phyloP scores from a whole-genome alignment of 2,113 vertebrate genomes.

The Aegithalos caudatus region DNA sequence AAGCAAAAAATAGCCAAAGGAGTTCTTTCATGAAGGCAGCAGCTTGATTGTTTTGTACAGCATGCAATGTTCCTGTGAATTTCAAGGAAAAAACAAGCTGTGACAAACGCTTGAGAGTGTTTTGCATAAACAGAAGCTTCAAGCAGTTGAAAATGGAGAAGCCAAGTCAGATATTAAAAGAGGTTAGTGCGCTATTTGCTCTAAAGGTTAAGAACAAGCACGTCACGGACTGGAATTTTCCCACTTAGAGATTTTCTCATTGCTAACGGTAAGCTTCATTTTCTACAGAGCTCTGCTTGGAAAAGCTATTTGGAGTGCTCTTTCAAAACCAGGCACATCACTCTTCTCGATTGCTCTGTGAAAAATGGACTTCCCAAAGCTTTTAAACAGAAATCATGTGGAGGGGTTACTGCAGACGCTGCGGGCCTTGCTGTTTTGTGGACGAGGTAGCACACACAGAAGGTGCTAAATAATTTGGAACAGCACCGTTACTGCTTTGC shows the following conservation, averaged over 20 bases:
- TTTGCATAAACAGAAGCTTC: slow-evolving; percentile 10
- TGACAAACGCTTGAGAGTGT: slow-evolving; percentile 8
- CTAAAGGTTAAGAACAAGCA: background rate
- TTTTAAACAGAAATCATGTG: background rate
- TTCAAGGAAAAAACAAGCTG: slow-evolving; percentile 41
- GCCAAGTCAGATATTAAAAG: background rate
- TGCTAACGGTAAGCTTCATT: background rate
- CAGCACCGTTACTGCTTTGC: background rate
- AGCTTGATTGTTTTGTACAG: slow-evolving; percentile 40
- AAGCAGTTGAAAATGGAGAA: background rate
- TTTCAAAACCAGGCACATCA: background rate
- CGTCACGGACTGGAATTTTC: background rate
- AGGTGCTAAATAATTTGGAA: background rate
- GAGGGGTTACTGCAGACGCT: background rate
- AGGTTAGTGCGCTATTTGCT: background rate
- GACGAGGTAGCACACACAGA: background rate
- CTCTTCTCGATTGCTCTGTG: background rate
- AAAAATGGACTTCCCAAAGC: background rate
- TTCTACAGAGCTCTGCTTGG: slow-evolving; percentile 10
- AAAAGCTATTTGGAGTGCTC: slow-evolving; percentile 18
- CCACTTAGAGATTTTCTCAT: background rate
- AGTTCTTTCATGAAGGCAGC: background rate
- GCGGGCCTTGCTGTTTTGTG: background rate
- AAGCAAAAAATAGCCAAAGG: background rate
- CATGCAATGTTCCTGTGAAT: slow-evolving; percentile 17